Percentiles rank a stretch among this genome's conserved stretches.
phyloP scores from a whole-genome alignment of 2,113 vertebrate genomes.

The Hippocampus zosterae region DNA sequence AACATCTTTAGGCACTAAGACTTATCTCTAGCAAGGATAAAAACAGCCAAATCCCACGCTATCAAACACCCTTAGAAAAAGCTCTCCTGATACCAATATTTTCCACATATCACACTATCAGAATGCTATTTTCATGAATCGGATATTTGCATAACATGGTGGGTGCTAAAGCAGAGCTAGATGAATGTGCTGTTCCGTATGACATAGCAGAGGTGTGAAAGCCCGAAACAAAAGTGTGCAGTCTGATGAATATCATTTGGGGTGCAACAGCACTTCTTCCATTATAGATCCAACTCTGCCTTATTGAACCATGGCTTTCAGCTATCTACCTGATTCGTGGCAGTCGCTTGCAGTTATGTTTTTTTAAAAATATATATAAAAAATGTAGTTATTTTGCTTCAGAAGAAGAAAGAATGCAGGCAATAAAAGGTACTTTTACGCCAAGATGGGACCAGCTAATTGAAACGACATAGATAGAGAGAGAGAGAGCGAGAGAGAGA shows the following conservation, averaged over 20 bases:
- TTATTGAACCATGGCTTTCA: constrained; percentile 90
- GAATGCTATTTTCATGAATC: constrained; percentile 68
- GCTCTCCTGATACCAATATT: constrained; percentile 67
- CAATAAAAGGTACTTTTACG: constrained; percentile 23
- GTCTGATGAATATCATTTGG: constrained; percentile 92
- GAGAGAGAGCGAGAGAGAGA: too few species aligned
- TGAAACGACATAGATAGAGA: not conserved
- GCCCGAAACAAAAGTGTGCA: constrained; percentile 80
- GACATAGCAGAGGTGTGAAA: constrained; percentile 88
- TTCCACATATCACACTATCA: constrained; percentile 70
- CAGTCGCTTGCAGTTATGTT: constrained; percentile 94
- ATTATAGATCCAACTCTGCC: constrained; percentile 85
- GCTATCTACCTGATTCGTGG: constrained; percentile 97
- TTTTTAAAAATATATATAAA: too few species aligned
- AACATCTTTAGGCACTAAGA: constrained; percentile 50
- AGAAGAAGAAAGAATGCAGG: constrained; percentile 46
- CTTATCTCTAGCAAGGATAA: constrained; percentile 44
- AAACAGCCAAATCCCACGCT: constrained; percentile 41
- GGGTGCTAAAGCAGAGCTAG: constrained; percentile 80
- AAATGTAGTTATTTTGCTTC: constrained; percentile 65
- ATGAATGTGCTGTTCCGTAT: constrained; percentile 86
- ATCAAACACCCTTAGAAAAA: constrained; percentile 58
- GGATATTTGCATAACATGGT: constrained; percentile 76
- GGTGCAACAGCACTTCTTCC: constrained; percentile 92
- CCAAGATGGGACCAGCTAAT: not conserved